Evolutionary conservation across 2,888 invertebrate genomes (phyloP), one percentile per base, ranked within the genome.

Genomic region (Miltochrista miniata): DNA sequence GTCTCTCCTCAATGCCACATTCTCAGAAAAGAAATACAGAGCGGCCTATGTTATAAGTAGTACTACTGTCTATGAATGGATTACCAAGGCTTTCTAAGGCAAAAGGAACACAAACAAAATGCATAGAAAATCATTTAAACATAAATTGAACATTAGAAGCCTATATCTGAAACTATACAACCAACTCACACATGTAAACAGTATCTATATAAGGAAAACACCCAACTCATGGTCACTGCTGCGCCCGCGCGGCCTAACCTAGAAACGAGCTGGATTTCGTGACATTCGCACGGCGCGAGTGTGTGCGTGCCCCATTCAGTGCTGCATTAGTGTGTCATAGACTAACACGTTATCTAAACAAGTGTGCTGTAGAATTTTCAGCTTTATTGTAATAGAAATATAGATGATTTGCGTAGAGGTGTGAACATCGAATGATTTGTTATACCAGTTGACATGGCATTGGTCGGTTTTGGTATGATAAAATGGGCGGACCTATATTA

Each of bases 241-340:
- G 83, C 87, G 86, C 86, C 73, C 76, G 85, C 88, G 86, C 88
- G 71, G 66, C 83, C 81, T 88, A 90, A 89, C 90, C 90, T 90
- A 90, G 85, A 89, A 90, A 87, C 88, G 76, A 72, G 81, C 79
- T 85, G 74, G 84, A 88, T 90, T 90, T 90, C 87, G 90, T 90
- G 90, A 90, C 90, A 90, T 83, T 85, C 79, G 73, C 48, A 77
- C 71, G 48, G 61, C 37, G 51, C 51, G 71, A 59, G 61, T 71
- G 68, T 78, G 82, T 79, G 84, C 76, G 83, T 71, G 72, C 72
- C 69, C 71, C 79, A 79, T 81, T 78, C 79, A 78, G 53, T 37
- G 18, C 34, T 69, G 70, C 74, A 67, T 72, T 64, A 69, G 76
- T 82, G 76, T 71, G 61, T 61, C 40, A 52, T 58, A 56, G 51